Evolutionary conservation across 2,797 vertebrate species (phyloP), one percentile per base, ranked within the genome.

Genomic region (Centroberyx gerrardi): DNA sequence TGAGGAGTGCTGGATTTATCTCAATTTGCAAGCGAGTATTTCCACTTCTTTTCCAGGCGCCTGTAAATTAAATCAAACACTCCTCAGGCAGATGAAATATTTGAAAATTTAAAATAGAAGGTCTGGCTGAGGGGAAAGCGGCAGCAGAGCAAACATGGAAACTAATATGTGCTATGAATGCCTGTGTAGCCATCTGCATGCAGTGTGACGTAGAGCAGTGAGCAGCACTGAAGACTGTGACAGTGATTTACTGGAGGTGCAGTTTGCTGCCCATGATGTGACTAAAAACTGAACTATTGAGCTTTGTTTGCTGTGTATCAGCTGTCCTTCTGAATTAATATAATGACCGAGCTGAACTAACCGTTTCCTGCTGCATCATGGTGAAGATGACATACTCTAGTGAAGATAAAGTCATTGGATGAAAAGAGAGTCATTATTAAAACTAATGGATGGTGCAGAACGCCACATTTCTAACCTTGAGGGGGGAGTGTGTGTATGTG

Each of bases 41-140:
- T 86, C 92, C 92, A 48, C 90, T 90, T 84, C 88, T 70, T 88
- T 91, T 92, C 92, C 88, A 69, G 83, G 87, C 90, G 93, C 93
- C 93, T 94, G 90, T 68, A 92, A 93, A 89, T 92, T 94, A 90
- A 93, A 93, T 93, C 91, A 92, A 93, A 93, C 92, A 92, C 92
- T 93, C 91, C 92, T 93, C 89, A 90, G 83, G 86, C 76, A 82
- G 83, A 78, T 40, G 0, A 84, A 80, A 88, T 44, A 90, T 81
- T 75, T 56, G 74, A 67, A 52, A 40, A 64, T 33, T 68, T 69
- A 28, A 78, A 76, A 82, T 49, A 67, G 36, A 75, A 85, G 60
- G 67, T 55, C 74, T 15, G 78, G 78, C 84, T 73, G 68, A 59
- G 82, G 85, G 83, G 78, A 68, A 82, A 85, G 86, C 58, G 18